A percentile compares a stretch with the other conserved stretches of the same genome.
These are phyloP conservation scores for Emydoidea blandingii DNA, from an alignment of 2,797 vertebrate species.

Conservation along the genomic window DNA sequence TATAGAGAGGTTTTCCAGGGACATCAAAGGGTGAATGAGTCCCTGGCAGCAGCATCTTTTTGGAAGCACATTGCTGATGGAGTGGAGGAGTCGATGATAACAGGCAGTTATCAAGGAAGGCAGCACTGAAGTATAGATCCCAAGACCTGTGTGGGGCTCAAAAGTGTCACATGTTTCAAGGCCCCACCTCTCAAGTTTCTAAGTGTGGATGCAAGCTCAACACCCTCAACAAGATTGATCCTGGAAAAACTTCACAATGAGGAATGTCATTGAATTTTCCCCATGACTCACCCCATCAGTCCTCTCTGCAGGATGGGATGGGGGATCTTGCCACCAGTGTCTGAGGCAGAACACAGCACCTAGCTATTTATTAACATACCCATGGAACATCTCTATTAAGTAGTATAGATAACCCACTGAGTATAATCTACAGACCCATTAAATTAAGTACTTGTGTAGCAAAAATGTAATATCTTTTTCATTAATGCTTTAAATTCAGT, in stretches of 20 bases:
- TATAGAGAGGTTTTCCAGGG: not conserved
- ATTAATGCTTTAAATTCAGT: not conserved
- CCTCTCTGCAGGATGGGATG: not conserved
- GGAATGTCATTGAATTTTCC: not conserved
- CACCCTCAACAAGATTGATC: not conserved
- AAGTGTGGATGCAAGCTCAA: not conserved
- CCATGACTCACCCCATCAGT: not conserved
- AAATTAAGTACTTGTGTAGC: not conserved
- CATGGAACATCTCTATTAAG: not conserved
- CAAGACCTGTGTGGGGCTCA: not conserved
- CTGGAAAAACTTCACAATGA: not conserved
- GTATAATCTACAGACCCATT: not conserved
- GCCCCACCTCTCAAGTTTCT: not conserved
- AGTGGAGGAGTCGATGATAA: not conserved
- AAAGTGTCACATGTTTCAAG: not conserved
- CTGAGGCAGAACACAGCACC: not conserved
- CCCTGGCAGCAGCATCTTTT: not conserved
- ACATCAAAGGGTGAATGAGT: not conserved
- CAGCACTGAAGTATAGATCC: not conserved
- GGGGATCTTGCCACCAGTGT: not conserved
- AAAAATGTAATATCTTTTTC: not conserved
- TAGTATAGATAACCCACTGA: not conserved
- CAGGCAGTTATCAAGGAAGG: no score
- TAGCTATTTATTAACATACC: not conserved
- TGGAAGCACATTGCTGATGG: not conserved